Evolutionary conservation across 2,797 vertebrate species (phyloP).

Genomic region (Falco naumanni): DNA sequence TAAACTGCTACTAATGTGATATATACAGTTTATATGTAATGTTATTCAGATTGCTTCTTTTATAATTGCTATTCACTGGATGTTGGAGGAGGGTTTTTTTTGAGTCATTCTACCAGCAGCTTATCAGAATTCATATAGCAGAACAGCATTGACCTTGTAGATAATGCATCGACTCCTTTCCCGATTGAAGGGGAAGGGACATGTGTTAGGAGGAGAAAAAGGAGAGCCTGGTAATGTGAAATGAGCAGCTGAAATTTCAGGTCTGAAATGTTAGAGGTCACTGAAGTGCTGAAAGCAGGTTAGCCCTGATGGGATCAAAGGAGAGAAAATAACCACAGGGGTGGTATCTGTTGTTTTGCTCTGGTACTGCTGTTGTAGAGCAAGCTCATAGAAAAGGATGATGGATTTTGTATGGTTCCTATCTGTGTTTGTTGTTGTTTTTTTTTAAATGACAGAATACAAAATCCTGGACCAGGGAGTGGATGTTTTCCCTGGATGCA

Average conservation of each 20-base stretch:
- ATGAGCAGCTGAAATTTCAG: slow-evolving; percentile 36
- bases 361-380: neutral
- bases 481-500: neutral
- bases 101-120: neutral
- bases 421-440: neutral
- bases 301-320: slow-evolving; percentile 17
- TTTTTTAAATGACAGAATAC: neutral
- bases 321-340: neutral
- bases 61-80: neutral
- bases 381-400: neutral
- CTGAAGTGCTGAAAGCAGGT: slow-evolving; percentile 12
- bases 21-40: neutral
- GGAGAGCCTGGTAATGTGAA: neutral
- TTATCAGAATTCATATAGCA: neutral
- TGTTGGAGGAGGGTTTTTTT: neutral
- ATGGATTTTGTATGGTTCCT: neutral
- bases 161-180: neutral
- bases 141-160: neutral
- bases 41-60: neutral
- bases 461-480: neutral
- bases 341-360: neutral
- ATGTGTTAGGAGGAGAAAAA: neutral
- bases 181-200: neutral
- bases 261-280: slow-evolving; percentile 44
- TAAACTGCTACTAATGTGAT: neutral